phyloP scores from a whole-genome alignment of 2,888 invertebrate species.

The Drosophila villosipedis region DNA sequence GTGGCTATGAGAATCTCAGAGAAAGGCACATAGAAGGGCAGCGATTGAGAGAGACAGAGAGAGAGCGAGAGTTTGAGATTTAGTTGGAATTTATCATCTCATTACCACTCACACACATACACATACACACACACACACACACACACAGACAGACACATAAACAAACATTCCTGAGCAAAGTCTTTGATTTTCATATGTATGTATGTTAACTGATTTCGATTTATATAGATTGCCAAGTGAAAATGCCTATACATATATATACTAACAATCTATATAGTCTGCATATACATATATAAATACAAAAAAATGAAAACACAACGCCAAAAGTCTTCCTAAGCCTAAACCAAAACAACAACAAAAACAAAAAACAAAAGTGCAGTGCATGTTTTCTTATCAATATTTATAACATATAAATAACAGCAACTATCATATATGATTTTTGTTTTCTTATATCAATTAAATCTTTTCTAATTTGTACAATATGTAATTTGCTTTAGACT shows the following conservation, averaged over 20 bases:
- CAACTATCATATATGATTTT: slow-evolving; percentile 21
- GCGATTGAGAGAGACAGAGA: slow-evolving; percentile 6
- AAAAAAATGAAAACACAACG: slow-evolving; percentile 72
- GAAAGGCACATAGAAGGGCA: slow-evolving; percentile 14
- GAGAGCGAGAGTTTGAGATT: slow-evolving; percentile 8
- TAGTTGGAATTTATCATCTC: slow-evolving; percentile 12
- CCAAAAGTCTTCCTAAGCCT: slow-evolving; percentile 82
- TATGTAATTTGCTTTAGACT: slow-evolving; percentile 70
- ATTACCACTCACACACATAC: slow-evolving; percentile 33
- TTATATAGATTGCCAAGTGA: slow-evolving; percentile 29
- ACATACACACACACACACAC: slow-evolving; percentile 27
- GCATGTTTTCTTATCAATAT: slow-evolving; percentile 48
- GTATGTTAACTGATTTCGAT: slow-evolving; percentile 40
- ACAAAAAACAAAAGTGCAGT: slow-evolving; percentile 41
- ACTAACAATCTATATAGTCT: slow-evolving; percentile 23
- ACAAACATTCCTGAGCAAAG: slow-evolving; percentile 71
- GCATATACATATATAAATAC: slow-evolving; percentile 38
- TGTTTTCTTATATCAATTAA: slow-evolving; percentile 3
- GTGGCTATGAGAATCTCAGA: slow-evolving; percentile 44
- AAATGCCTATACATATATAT: slow-evolving; percentile 12
- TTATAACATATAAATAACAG: slow-evolving; percentile 16
- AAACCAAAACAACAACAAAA: slow-evolving; percentile 47
- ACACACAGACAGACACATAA: slow-evolving; percentile 28
- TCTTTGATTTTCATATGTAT: slow-evolving; percentile 61
- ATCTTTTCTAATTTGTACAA: slow-evolving; percentile 37